Percentiles rank a stretch among this genome's conserved stretches.
Conservation (phyloP, 2,113 vertebrate species). For the Prunella fulvescens region DNA sequence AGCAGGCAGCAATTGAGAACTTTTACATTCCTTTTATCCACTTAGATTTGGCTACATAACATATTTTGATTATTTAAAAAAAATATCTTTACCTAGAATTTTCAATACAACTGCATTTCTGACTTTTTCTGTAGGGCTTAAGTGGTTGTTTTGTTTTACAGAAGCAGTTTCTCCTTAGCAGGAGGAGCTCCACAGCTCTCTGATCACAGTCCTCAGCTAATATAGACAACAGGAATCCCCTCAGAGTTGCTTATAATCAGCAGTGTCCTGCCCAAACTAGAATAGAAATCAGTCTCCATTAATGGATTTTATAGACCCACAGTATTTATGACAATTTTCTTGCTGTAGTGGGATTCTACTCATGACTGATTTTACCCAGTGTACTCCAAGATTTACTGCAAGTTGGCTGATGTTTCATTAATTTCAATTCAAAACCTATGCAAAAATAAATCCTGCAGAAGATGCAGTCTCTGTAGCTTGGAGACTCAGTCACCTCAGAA, state of each 20-base stretch:
- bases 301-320: neutral
- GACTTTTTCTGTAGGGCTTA: neutral
- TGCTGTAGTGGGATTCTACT: neutral
- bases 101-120: neutral
- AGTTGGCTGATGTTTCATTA: neutral
- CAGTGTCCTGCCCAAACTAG: neutral
- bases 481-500: neutral
- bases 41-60: rapidly evolving
- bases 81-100: neutral
- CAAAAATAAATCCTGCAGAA: neutral
- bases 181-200: neutral
- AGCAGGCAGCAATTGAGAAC: neutral
- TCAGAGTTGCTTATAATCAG: neutral
- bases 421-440: neutral
- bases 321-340: neutral
- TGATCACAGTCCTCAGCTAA: neutral
- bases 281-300: neutral
- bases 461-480: neutral
- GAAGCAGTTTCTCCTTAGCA: neutral
- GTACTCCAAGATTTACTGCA: neutral
- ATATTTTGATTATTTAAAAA: neutral
- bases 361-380: neutral
- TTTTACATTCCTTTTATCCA: neutral
- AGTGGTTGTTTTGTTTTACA: neutral
- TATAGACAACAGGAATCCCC: rapidly evolving